A percentile compares a stretch with the other conserved stretches of the same genome.
Conservation (phyloP, 2,113 vertebrate genomes). For the Neogobius melanostomus region DNA sequence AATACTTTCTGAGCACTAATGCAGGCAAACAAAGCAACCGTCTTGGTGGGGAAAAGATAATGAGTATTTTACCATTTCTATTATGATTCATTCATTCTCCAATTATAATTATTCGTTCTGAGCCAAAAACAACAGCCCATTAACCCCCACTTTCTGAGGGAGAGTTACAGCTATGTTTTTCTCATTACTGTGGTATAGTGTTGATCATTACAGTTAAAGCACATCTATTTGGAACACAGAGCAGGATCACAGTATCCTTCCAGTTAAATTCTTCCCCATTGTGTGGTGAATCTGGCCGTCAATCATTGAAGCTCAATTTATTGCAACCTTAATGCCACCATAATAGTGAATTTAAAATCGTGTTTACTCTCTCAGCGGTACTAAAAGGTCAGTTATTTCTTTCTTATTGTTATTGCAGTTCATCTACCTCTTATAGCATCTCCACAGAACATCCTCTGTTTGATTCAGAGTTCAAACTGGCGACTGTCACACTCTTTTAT, state of each 20-base stretch:
- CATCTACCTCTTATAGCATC: not conserved
- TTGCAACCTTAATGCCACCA: not conserved
- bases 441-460: not conserved
- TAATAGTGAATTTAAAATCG: not conserved
- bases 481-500: not conserved
- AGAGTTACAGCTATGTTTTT: not conserved
- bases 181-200: not conserved
- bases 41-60: too few species aligned
- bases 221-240: not conserved
- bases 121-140: not conserved
- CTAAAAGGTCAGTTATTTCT: not conserved
- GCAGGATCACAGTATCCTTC: not conserved
- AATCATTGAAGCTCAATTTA: not conserved
- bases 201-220: not conserved
- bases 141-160: not conserved
- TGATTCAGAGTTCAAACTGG: constrained; percentile 2
- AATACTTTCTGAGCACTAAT: too few species aligned
- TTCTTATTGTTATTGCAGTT: not conserved
- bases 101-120: too few species aligned
- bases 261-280: not conserved
- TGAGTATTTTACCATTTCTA: too few species aligned
- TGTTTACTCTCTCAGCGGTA: constrained; percentile 4
- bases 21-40: too few species aligned
- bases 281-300: not conserved
- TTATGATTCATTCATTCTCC: too few species aligned